Conservation (phyloP, 1,140 invertebrate species). For the Drosophila burlai region DNA sequence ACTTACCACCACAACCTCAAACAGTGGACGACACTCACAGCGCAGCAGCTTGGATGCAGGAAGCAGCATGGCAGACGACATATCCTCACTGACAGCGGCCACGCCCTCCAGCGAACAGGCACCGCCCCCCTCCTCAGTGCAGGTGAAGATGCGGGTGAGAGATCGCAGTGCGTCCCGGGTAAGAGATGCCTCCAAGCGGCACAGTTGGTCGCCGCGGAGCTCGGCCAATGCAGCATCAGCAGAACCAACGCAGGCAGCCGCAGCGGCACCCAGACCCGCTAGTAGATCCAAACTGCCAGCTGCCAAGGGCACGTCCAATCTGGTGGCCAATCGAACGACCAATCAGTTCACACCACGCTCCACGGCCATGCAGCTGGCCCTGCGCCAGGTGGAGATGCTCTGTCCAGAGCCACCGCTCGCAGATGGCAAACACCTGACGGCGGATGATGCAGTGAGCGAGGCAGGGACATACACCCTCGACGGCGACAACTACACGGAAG, state of each 20-base stretch:
- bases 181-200: slow-evolving; percentile 78
- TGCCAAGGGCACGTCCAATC: slow-evolving; percentile 67
- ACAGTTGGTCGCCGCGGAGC: slow-evolving; percentile 84
- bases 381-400: slow-evolving; percentile 77
- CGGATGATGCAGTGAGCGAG: slow-evolving; percentile 88
- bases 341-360: slow-evolving; percentile 78
- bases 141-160: slow-evolving; percentile 76
- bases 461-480: slow-evolving; percentile 95
- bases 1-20: slow-evolving; percentile 22
- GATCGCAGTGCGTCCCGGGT: slow-evolving; percentile 79
- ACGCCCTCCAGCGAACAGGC: slow-evolving; percentile 52
- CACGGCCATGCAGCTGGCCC: slow-evolving; percentile 79
- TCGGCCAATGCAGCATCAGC: slow-evolving; percentile 43
- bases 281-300: slow-evolving; percentile 47
- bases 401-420: slow-evolving; percentile 79
- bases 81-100: slow-evolving; percentile 38
- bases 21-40: slow-evolving; percentile 77
- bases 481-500: slow-evolving; percentile 93
- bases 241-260: slow-evolving; percentile 4
- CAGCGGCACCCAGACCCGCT: slow-evolving; percentile 7
- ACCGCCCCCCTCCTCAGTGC: slow-evolving; percentile 40
- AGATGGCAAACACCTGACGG: slow-evolving; percentile 58
- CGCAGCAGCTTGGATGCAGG: slow-evolving; percentile 84
- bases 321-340: slow-evolving; percentile 71
- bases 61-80: slow-evolving; percentile 52